A percentile compares a stretch with the other conserved stretches of the same genome.
phyloP scores from a whole-genome alignment of 2,113 vertebrate species.

The Cathartes aura region DNA sequence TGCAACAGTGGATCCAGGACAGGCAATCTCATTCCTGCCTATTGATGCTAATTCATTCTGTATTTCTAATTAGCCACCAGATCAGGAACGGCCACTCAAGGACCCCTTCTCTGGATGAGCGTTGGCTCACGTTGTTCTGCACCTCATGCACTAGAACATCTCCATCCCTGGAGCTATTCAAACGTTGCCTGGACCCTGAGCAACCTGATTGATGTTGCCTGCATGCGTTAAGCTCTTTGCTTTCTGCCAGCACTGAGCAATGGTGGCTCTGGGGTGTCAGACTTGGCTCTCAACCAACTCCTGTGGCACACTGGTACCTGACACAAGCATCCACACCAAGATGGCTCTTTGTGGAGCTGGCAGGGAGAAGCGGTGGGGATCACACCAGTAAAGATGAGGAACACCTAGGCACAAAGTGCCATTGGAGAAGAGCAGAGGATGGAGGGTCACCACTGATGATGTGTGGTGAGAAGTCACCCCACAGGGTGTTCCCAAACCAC shows the following conservation, averaged over 20 bases:
- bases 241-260: background rate
- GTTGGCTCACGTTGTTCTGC: background rate
- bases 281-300: background rate
- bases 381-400: background rate
- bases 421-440: background rate
- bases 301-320: too few relatives aligned
- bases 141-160: background rate
- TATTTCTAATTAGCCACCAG: background rate
- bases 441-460: background rate
- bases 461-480: background rate
- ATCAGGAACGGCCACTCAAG: background rate
- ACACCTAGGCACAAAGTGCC: background rate
- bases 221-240: background rate
- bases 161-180: background rate
- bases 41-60: background rate
- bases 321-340: too few relatives aligned
- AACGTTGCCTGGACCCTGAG: background rate
- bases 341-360: background rate
- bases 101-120: background rate
- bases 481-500: background rate
- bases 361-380: background rate
- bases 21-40: background rate
- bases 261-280: background rate
- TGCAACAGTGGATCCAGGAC: background rate
- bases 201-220: accelerated